phyloP scores from a whole-genome alignment of 2,888 invertebrate species.

The Coleophora flavipennella region DNA sequence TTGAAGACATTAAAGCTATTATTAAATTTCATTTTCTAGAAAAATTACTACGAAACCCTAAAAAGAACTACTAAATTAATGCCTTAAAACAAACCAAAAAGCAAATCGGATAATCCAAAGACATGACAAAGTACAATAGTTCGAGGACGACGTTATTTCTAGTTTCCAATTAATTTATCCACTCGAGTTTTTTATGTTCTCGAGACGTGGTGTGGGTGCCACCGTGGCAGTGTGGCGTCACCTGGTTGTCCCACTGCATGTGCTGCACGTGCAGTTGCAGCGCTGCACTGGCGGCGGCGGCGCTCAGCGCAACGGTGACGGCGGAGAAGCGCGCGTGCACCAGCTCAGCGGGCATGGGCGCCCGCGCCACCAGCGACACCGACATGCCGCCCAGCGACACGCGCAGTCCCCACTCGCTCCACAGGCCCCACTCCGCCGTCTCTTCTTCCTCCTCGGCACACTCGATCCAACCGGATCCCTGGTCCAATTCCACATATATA shows the following conservation, averaged over 20 bases:
- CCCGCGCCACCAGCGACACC: conserved; percentile 82
- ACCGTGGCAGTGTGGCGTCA: conserved; percentile 18
- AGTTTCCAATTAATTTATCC: not conserved
- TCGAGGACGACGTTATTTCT: too few relatives aligned
- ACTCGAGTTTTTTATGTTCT: not conserved
- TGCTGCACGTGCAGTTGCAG: conserved; percentile 82
- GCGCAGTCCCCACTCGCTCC: conserved; percentile 75
- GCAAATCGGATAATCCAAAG: too few relatives aligned
- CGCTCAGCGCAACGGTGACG: conserved; percentile 74
- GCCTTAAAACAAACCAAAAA: too few relatives aligned
- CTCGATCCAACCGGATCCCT: conserved; percentile 45
- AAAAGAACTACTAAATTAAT: too few relatives aligned
- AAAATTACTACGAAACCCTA: too few relatives aligned
- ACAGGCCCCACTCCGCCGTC: conserved; percentile 17
- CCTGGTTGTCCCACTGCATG: conserved; percentile 91
- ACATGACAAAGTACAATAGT: too few relatives aligned
- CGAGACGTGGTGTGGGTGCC: not conserved
- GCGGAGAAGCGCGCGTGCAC: conserved; percentile 80
- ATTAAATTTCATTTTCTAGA: too few relatives aligned
- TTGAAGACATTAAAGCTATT: too few relatives aligned
- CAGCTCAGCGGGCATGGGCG: conserved; percentile 82
- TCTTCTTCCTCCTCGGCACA: conserved; percentile 28
- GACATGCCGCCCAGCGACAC: conserved; percentile 78
- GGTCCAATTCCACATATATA: too few relatives aligned
- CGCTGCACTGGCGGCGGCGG: conserved; percentile 49